These are phyloP conservation scores for Orthosia gothica DNA, from an alignment of 2,888 invertebrate species.

Conservation along the genomic window DNA sequence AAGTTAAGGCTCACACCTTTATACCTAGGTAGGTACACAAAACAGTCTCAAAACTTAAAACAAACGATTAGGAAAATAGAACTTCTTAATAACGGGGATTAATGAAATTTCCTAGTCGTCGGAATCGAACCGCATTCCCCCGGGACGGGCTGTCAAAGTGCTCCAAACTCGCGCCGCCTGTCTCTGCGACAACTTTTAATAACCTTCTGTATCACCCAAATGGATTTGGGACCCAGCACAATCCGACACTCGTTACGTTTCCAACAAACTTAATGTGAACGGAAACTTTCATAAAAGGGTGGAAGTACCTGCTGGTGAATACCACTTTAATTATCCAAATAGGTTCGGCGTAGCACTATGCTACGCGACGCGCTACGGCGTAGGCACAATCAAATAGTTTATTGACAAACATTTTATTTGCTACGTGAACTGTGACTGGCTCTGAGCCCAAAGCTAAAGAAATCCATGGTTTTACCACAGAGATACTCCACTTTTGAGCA, in stretches of 20 bases:
- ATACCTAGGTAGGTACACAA: slow-evolving; percentile 24
- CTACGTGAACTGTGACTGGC: not conserved
- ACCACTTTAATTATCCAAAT: slow-evolving; percentile 45
- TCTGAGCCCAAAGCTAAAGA: not conserved
- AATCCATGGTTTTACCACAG: not conserved
- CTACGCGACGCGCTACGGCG: slow-evolving; percentile 31
- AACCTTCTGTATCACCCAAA: slow-evolving; percentile 88
- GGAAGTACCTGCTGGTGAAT: slow-evolving; percentile 59
- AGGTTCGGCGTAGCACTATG: slow-evolving; percentile 39
- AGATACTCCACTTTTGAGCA: not conserved
- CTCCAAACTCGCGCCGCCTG: slow-evolving; percentile 84
- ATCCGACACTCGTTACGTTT: slow-evolving; percentile 76
- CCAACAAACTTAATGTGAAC: slow-evolving; percentile 68
- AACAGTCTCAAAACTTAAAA: slow-evolving; percentile 58
- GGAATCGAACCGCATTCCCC: slow-evolving; percentile 85
- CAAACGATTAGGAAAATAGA: slow-evolving; percentile 74
- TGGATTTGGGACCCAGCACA: slow-evolving; percentile 83
- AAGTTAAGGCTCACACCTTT: not conserved
- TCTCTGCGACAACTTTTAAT: slow-evolving; percentile 89
- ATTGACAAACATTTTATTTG: not conserved
- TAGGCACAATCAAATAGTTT: not conserved
- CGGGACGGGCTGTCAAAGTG: slow-evolving; percentile 86
- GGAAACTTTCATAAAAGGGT: slow-evolving; percentile 67
- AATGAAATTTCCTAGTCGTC: slow-evolving; percentile 87
- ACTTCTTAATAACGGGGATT: slow-evolving; percentile 85